Evolutionary conservation across 2,797 vertebrate genomes (phyloP).

Genomic region (Chaunax sp.): DNA sequence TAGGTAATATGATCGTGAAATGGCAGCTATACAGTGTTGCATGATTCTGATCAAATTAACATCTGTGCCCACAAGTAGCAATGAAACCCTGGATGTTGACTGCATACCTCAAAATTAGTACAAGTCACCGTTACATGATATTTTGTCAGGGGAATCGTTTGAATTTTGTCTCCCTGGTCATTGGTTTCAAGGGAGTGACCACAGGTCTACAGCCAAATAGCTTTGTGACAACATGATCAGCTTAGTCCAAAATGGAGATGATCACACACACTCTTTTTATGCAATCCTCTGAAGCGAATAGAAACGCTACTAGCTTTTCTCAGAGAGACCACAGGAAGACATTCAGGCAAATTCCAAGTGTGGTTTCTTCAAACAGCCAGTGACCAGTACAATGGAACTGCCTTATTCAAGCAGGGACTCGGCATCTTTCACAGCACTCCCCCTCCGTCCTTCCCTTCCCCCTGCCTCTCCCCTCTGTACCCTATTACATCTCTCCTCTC

Average conservation of each 20-base stretch:
- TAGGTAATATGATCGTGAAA: slow-evolving; percentile 66
- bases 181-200: slow-evolving; percentile 68
- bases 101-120: slow-evolving; percentile 66
- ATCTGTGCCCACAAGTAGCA: slow-evolving; percentile 66
- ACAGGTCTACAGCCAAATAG: slow-evolving; percentile 46
- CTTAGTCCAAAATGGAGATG: slow-evolving; percentile 60
- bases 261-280: slow-evolving; percentile 40
- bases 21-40: slow-evolving; percentile 41
- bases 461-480: slow-evolving; percentile 80
- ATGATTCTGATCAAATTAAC: slow-evolving; percentile 68
- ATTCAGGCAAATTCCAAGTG: slow-evolving; percentile 48
- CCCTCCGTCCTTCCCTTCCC: slow-evolving; percentile 77
- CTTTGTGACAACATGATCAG: slow-evolving; percentile 63
- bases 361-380: slow-evolving; percentile 66
- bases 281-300: slow-evolving; percentile 28
- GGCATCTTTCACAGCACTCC: slow-evolving; percentile 73
- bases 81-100: slow-evolving; percentile 55
- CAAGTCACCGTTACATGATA: slow-evolving; percentile 70
- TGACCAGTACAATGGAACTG: slow-evolving; percentile 71
- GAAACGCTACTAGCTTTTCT: slow-evolving; percentile 28
- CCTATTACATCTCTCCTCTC: slow-evolving; percentile 67
- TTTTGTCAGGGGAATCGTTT: slow-evolving; percentile 65
- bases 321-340: slow-evolving; percentile 37
- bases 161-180: slow-evolving; percentile 63
- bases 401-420: slow-evolving; percentile 71